Evolutionary conservation across 2,888 invertebrate species (phyloP).

Genomic region (Operophtera brumata): DNA sequence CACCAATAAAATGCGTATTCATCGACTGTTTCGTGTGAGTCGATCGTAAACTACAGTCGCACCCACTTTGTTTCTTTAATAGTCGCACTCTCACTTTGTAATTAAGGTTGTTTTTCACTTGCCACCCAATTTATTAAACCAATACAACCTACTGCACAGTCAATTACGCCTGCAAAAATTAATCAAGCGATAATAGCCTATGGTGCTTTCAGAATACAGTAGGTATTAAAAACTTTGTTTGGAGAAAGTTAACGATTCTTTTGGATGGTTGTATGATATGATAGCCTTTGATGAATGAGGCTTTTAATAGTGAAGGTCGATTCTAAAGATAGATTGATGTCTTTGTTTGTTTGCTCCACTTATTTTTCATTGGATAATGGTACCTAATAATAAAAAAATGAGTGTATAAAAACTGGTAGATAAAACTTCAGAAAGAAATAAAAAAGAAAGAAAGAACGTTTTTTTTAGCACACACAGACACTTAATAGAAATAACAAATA

Average conservation of each 20-base stretch:
- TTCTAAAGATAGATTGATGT: conserved; percentile 25
- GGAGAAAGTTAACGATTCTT: conserved; percentile 25
- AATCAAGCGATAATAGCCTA: conserved; percentile 14
- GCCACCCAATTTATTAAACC: conserved; percentile 25
- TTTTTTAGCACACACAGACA: too few relatives aligned
- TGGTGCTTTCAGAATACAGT: not conserved
- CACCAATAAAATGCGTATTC: not conserved
- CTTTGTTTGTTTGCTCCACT: conserved; percentile 4
- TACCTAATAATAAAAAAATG: not conserved
- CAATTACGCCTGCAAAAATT: not conserved
- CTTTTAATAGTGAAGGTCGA: conserved; percentile 30
- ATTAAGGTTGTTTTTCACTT: conserved; percentile 42
- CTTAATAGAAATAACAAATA: too few relatives aligned
- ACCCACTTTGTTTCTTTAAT: conserved; percentile 41
- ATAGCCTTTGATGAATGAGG: conserved; percentile 30
- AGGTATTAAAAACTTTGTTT: not conserved
- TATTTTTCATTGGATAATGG: not conserved
- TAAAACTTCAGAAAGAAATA: too few relatives aligned
- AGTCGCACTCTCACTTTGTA: conserved; percentile 36
- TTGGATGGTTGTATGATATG: conserved; percentile 22
- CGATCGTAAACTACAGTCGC: conserved; percentile 38
- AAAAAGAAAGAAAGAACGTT: too few relatives aligned
- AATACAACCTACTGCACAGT: conserved; percentile 19
- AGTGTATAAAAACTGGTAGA: not conserved
- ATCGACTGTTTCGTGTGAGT: conserved; percentile 39